phyloP scores from a whole-genome alignment of 1,140 invertebrate genomes.

The Brachionus asplanchnoidis region DNA sequence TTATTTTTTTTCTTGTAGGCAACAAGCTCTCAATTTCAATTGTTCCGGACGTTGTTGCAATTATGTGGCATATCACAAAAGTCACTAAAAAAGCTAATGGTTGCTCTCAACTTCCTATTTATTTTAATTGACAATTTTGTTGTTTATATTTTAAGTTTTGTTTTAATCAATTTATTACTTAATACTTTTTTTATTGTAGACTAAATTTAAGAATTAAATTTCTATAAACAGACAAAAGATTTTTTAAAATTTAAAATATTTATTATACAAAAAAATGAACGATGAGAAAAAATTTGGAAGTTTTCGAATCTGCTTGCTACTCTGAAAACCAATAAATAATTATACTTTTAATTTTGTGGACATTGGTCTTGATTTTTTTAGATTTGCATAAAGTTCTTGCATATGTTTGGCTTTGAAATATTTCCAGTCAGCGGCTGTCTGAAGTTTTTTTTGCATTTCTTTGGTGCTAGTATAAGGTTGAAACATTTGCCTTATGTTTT shows the following conservation, averaged over 20 bases:
- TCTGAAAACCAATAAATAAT: not conserved
- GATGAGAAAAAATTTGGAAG: not conserved
- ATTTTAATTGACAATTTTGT: constrained; percentile 33
- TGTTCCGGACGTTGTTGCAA: not conserved
- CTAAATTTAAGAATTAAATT: not conserved
- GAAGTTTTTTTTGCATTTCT: constrained; percentile 29
- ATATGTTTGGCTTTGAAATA: constrained; percentile 19
- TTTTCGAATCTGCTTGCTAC: not conserved
- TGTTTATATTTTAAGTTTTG: constrained; percentile 36
- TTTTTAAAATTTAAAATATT: not conserved
- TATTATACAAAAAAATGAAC: not conserved
- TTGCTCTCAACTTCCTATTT: constrained; percentile 4
- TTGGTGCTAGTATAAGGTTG: not conserved
- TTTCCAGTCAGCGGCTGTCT: not conserved
- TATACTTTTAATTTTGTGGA: not conserved
- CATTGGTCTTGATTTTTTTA: not conserved
- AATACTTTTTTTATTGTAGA: not conserved
- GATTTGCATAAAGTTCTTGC: not conserved
- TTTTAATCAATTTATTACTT: constrained; percentile 20
- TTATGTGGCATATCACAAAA: constrained; percentile 27
- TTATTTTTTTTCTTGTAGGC: constrained; percentile 5
- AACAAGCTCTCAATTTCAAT: constrained; percentile 22
- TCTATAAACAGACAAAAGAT: not conserved
- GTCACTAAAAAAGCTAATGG: constrained; percentile 15
- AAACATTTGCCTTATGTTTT: constrained; percentile 11